Evolutionary conservation across 2,797 vertebrate species (phyloP).

Genomic region (Oreochromis mossambicus): DNA sequence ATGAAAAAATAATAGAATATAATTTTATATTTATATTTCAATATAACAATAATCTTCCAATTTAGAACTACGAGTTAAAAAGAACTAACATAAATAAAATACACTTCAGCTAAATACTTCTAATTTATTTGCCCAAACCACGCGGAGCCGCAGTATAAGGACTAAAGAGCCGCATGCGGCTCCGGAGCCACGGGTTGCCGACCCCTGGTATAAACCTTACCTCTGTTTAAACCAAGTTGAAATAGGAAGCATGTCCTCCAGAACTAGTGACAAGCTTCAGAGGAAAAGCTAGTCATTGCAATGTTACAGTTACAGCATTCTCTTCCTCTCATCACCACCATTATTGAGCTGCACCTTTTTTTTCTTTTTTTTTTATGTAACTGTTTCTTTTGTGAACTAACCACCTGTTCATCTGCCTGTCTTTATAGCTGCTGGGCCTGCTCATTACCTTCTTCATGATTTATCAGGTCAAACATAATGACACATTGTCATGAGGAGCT

Average conservation of each 20-base stretch:
- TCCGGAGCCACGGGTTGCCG: too few species aligned
- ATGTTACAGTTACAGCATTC: background rate
- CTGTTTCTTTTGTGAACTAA: background rate
- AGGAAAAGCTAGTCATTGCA: background rate
- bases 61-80: too few species aligned
- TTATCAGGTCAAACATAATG: constrained; percentile 28
- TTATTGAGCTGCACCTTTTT: background rate
- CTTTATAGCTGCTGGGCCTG: constrained; percentile 50
- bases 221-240: background rate
- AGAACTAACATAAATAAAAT: too few species aligned
- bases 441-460: constrained; percentile 52
- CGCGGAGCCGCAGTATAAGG: too few species aligned
- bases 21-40: too few species aligned
- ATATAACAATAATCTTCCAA: too few species aligned
- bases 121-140: too few species aligned
- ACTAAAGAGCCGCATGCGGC: too few species aligned
- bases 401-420: background rate
- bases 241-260: background rate
- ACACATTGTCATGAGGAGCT: background rate
- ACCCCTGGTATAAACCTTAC: background rate
- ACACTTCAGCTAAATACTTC: too few species aligned
- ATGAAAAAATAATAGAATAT: too few species aligned
- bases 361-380: background rate
- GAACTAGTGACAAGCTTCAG: background rate
- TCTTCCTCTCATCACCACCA: background rate